Evolutionary conservation across 2,113 vertebrate genomes (phyloP).

Genomic region (Neoarius graeffei): DNA sequence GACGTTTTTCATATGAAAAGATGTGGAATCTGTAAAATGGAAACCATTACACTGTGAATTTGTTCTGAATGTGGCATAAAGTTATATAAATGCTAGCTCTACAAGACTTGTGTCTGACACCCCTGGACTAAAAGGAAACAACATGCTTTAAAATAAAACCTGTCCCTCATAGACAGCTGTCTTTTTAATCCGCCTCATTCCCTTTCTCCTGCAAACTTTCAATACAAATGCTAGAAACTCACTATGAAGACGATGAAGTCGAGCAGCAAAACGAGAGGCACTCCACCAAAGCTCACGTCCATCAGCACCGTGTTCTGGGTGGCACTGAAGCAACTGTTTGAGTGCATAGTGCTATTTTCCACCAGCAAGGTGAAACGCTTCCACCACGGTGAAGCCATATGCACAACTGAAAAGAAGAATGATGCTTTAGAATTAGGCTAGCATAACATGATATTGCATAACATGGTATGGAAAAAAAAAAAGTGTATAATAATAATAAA

Average conservation of each 20-base stretch:
- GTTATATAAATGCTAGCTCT: not conserved
- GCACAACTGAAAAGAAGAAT: not conserved
- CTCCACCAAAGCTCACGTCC: conserved; percentile 84
- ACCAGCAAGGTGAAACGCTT: not conserved
- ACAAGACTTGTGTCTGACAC: not conserved
- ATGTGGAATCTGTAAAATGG: not conserved
- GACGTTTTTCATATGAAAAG: not conserved
- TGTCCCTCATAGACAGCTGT: not conserved
- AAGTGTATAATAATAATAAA: not conserved
- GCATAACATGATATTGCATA: too few relatives aligned
- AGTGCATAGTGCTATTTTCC: not conserved
- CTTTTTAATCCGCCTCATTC: not conserved
- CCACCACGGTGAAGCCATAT: conserved; percentile 44
- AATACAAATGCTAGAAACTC: conserved; percentile 47
- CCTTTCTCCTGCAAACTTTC: not conserved
- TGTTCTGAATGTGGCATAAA: not conserved
- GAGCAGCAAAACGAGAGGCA: conserved; percentile 86
- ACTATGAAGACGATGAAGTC: conserved; percentile 86
- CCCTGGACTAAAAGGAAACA: not conserved
- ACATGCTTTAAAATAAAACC: not conserved
- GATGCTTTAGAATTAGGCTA: not conserved
- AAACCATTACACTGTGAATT: not conserved
- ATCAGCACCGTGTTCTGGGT: conserved; percentile 81
- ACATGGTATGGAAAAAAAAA: too few relatives aligned
- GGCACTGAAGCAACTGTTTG: conserved; percentile 78